Evolutionary conservation across 2,797 vertebrate genomes (phyloP).

Genomic region (Trachops cirrhosus): DNA sequence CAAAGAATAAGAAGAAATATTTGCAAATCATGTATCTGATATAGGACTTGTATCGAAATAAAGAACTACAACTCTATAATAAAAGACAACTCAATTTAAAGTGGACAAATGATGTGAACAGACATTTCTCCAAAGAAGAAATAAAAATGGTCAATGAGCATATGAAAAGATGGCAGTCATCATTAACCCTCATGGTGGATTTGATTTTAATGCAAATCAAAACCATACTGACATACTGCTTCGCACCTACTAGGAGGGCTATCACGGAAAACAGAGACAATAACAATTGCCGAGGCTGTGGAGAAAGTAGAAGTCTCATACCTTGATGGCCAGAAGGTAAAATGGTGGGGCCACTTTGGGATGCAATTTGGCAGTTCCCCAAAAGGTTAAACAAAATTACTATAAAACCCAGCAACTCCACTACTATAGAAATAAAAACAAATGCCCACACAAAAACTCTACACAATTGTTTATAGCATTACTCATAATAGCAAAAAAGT

Average conservation of each 20-base stretch:
- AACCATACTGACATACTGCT: neutral
- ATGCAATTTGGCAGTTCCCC: neutral
- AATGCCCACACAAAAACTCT: neutral
- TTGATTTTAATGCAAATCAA: neutral
- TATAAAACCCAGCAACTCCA: neutral
- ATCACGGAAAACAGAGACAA: neutral
- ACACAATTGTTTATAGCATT: neutral
- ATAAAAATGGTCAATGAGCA: neutral
- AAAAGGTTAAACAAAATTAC: neutral
- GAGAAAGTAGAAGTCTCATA: neutral
- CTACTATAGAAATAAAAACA: neutral
- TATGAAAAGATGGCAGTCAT: neutral
- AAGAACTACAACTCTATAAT: neutral
- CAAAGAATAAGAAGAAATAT: neutral
- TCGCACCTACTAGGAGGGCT: neutral
- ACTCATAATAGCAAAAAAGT: neutral
- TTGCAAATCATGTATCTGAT: neutral
- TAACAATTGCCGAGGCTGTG: neutral
- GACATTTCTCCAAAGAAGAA: neutral
- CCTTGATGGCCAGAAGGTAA: neutral
- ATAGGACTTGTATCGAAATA: neutral
- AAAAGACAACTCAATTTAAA: slow-evolving; percentile 12
- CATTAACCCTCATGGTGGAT: neutral
- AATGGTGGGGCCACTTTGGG: neutral
- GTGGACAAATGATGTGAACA: neutral